Conservation (phyloP, 2,888 invertebrate genomes). For the Oligia strigilis region DNA sequence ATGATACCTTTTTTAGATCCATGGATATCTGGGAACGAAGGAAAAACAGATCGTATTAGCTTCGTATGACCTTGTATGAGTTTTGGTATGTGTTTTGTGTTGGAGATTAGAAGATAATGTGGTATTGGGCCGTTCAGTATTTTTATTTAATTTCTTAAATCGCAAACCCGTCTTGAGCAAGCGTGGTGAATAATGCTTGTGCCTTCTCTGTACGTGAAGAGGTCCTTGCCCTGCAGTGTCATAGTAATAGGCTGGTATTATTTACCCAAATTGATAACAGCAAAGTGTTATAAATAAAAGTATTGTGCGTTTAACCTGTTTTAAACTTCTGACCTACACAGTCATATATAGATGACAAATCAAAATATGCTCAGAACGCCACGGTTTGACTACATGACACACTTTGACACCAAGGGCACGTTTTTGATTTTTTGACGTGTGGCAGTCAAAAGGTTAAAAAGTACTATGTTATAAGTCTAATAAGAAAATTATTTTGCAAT, state of each 20-base stretch:
- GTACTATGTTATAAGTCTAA: no score
- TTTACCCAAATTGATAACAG: background rate
- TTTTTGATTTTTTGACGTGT: no score
- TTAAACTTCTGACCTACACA: no score
- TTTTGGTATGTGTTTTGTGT: background rate
- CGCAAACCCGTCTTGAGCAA: background rate
- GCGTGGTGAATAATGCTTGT: background rate
- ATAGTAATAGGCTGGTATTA: background rate
- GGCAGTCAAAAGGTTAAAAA: no score
- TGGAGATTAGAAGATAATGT: no score
- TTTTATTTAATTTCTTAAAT: background rate
- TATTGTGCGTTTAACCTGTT: no score
- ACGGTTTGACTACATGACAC: no score
- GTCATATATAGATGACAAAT: no score
- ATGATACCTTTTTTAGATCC: constrained; percentile 52
- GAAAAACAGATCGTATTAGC: constrained; percentile 42
- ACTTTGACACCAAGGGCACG: no score
- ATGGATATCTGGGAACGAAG: constrained; percentile 51
- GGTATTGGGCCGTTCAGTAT: no score
- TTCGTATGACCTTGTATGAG: constrained; percentile 27
- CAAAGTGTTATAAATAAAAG: no score
- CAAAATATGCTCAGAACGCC: no score
- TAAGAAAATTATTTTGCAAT: background rate
- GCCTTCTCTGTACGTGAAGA: background rate
- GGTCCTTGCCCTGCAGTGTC: background rate